Evolutionary conservation across 2,797 vertebrate species (phyloP), one percentile per base, ranked within the genome.

Genomic region (Sebastes cheni): DNA sequence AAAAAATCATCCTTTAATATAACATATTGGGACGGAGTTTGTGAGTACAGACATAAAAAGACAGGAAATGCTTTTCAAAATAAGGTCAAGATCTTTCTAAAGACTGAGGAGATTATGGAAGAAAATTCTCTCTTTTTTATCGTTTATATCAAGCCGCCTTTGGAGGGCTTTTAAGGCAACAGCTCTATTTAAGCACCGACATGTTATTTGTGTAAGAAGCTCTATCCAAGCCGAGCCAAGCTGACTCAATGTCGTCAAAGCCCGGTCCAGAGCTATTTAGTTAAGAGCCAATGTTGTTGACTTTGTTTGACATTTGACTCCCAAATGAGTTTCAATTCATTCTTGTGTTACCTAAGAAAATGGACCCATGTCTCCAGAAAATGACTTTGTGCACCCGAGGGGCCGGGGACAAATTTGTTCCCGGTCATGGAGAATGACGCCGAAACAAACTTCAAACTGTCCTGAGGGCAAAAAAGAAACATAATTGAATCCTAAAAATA

Each of bases 271-370:
- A 54, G 66, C 60, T 82, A 66, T 86, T 90, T 86, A 80, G 80
- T 70, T 77, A 74, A 80, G 54, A 80, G 67, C 79, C 81, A 39
- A 78, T 82, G 71, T 58, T 83, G 81, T 82, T 89, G 80, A 88
- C 70, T 86, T 83, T 88, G 71, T 91, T 89, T 93, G 81, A 89
- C 82, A 65, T 89, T 91, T 90, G 71, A 66, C 74, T 89, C 79
- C 81, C 66, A 86, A 89, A 88, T 85, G 70, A 83, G 81, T 67
- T 81, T 80, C 22, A 76, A 64, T 78, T 80, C 67, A 60, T 82
- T 76, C 74, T 86, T 69, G 46, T 76, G 77, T 90, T 83, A 79
- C 80, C 80, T 58, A 62, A 75, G 71, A 84, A 88, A 84, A 83
- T 70, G 52, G 60, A 30, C 10, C 64, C 25, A 67, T 78, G 77